A percentile compares a stretch with the other conserved stretches of the same genome.
phyloP scores from a whole-genome alignment of 2,113 vertebrate species.

The Mus musculus region GRCm39 chr10:80610001-80610500 shows the following conservation, averaged over 20 bases:
- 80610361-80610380: background rate
- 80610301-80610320: fast-evolving
- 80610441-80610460: background rate
- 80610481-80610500: constrained; percentile 76
- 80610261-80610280: background rate
- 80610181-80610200: background rate
- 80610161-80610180: background rate
- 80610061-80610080: background rate
- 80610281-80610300: background rate
- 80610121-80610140: background rate
- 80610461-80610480: background rate
- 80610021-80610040: background rate
- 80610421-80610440: background rate
- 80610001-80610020: background rate
- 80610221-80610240: background rate
- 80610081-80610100: background rate
- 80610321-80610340: fast-evolving
- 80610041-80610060: background rate
- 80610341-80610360: fast-evolving
- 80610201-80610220: background rate
- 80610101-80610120: fast-evolving
- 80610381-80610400: background rate
- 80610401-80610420: fast-evolving
- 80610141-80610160: background rate
- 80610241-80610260: background rate